Percentiles rank a stretch among this genome's conserved stretches.
These are phyloP conservation scores for Temnothorax ravouxi DNA, from an alignment of 2,888 invertebrate genomes.

Conservation along the genomic window DNA sequence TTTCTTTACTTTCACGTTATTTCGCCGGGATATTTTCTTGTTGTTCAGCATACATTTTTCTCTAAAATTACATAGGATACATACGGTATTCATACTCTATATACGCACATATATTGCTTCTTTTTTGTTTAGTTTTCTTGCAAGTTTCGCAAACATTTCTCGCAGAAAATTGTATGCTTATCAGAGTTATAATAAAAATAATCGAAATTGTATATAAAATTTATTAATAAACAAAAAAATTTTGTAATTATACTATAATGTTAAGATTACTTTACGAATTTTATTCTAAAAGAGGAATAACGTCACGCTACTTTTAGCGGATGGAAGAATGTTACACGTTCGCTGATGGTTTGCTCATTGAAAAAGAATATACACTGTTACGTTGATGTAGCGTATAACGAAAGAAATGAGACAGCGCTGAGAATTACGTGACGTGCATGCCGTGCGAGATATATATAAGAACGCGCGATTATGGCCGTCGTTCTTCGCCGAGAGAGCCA, in stretches of 20 bases:
- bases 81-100: neutral
- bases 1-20: slow-evolving; percentile 30
- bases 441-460: slow-evolving; percentile 22
- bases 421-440: slow-evolving; percentile 40
- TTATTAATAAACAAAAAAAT: neutral
- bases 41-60: slow-evolving; percentile 31
- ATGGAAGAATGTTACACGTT: neutral
- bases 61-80: slow-evolving; percentile 7
- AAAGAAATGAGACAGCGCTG: slow-evolving; percentile 46
- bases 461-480: slow-evolving; percentile 32
- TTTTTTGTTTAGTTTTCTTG: neutral
- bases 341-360: slow-evolving; percentile 11
- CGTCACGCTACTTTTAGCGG: neutral
- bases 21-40: slow-evolving; percentile 5
- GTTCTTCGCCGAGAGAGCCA: neutral
- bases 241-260: neutral
- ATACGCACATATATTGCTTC: neutral
- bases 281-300: neutral
- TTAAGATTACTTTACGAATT: neutral
- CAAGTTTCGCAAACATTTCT: neutral
- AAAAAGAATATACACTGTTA: slow-evolving; percentile 9
- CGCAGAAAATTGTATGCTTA: neutral
- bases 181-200: neutral
- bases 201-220: neutral
- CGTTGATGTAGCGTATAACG: slow-evolving; percentile 38